phyloP scores from a whole-genome alignment of 2,113 vertebrate genomes.

The Nibea albiflora region DNA sequence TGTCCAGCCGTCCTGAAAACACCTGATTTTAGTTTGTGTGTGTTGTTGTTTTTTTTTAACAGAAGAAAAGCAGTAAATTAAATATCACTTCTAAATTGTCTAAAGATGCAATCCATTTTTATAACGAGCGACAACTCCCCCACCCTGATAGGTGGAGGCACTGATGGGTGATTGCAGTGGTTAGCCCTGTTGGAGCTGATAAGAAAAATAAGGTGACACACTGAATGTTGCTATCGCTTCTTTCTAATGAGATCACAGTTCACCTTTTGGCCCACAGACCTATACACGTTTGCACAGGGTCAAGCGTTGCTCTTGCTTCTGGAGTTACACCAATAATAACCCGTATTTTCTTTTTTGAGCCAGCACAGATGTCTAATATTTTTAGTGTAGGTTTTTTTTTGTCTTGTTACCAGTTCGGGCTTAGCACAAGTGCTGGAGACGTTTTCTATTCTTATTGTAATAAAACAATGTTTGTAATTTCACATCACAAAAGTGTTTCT shows the following conservation, averaged over 20 bases:
- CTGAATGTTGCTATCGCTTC: constrained; percentile 27
- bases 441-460: too few relatives aligned
- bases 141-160: too few relatives aligned
- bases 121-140: constrained; percentile 14
- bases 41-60: neutral
- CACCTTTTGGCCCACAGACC: constrained; percentile 48
- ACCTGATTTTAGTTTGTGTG: neutral
- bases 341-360: too few relatives aligned
- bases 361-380: neutral
- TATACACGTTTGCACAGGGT: neutral
- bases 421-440: neutral
- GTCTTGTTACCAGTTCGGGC: neutral
- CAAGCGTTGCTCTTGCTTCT: neutral
- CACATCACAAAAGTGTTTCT: neutral
- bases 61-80: neutral
- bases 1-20: neutral
- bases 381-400: neutral
- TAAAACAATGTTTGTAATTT: too few relatives aligned
- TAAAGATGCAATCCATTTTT: neutral
- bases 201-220: constrained; percentile 43
- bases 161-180: neutral
- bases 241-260: constrained; percentile 29
- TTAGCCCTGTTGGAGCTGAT: constrained; percentile 47
- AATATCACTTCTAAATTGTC: neutral
- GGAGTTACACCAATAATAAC: neutral